Conservation (phyloP, 2,113 vertebrate species). For the Scolopax mira region DNA sequence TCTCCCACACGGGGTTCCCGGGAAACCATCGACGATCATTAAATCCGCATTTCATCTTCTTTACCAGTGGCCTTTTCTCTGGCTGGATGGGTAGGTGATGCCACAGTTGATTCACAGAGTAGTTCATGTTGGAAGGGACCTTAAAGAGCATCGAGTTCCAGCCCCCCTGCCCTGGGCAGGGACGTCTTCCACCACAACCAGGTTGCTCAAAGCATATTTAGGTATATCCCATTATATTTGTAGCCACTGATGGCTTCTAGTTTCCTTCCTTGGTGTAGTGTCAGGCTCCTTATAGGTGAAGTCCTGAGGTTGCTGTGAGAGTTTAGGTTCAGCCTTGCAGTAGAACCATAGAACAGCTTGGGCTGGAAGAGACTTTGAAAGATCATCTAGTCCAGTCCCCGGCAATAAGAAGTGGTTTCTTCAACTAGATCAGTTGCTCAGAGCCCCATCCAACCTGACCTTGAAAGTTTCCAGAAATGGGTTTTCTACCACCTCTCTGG, state of each 20-base stretch:
- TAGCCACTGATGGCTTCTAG: not conserved
- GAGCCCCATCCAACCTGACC: accelerated
- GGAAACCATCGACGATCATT: not conserved
- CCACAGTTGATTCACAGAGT: not conserved
- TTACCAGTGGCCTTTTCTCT: not conserved
- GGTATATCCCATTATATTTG: not conserved
- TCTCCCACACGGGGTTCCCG: not conserved
- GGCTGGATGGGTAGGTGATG: not conserved
- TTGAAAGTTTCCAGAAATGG: not conserved
- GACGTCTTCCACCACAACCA: not conserved
- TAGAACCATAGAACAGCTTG: not conserved
- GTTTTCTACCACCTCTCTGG: not conserved
- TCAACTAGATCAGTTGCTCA: not conserved
- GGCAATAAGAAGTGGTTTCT: not conserved
- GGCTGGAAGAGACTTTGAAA: not conserved
- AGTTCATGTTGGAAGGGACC: not conserved
- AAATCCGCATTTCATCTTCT: not conserved
- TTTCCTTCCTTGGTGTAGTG: not conserved
- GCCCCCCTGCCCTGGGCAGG: not conserved
- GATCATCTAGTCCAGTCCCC: not conserved
- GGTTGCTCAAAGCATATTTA: not conserved
- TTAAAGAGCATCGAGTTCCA: not conserved
- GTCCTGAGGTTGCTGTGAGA: not conserved
- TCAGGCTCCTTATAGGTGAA: not conserved
- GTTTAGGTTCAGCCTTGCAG: not conserved